Evolutionary conservation across 2,113 vertebrate genomes (phyloP), one percentile per base, ranked within the genome.

Genomic region (Callocephalon fimbriatum): DNA sequence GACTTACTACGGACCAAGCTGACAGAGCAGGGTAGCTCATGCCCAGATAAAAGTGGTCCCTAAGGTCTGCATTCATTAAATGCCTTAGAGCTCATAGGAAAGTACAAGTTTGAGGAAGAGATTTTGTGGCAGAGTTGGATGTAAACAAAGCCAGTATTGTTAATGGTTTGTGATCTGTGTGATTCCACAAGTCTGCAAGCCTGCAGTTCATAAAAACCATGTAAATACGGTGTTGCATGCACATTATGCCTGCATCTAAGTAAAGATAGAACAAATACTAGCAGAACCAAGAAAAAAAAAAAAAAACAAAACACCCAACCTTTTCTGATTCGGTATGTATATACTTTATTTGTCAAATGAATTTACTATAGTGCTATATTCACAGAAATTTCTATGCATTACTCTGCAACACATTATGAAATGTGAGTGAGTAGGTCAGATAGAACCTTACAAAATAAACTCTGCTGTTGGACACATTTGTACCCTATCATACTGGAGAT

Each of bases 101-200:
- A 80, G 92, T 94, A 67, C 58, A 82, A 83, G 75, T 95, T 62
- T 94, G 96, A 97, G 96, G 89, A 96, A 94, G 89, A 74, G 50
- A 70, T 35, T 75, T 58, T 29, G n/a, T n/a, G 93, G 91, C 94
- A 96, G 92, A 96, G 91, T 72, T 83, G 82, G 70, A 94, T 94
- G 76, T 95, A 95, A 94, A 90, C 88, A 94, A 93, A 79, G 84
- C 35, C 83, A 86, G 66, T 93, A 94, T 92, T 97, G 94, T 96
- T 95, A 92, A 92, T 71, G 70, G 76, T 90, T 96, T 94, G 45
- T 92, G 75, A 91, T 96, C 89, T 16, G 9, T 94, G 91, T 78
- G 58, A 81, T 72, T 96, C 83, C 88, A 91, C 86, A 91, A 94
- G 85, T 85, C 94, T 96, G 88, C 48, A 92, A 96, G 86, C 84